Evolutionary conservation across 1,140 invertebrate genomes (phyloP).

Genomic region (Pantala flavescens): DNA sequence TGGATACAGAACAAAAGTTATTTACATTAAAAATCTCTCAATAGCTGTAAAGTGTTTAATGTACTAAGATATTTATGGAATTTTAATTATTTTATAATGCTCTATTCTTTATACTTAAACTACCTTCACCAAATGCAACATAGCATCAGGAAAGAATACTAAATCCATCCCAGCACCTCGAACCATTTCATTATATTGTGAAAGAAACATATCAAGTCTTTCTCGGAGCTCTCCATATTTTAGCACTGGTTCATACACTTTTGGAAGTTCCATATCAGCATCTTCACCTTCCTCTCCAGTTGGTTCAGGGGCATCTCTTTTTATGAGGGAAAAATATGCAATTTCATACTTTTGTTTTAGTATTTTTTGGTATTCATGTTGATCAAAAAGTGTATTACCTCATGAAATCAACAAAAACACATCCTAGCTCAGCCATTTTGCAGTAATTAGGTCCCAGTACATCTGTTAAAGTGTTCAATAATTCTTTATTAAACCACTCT

Average conservation of each 20-base stretch:
- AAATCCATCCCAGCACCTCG: slow-evolving; percentile 91
- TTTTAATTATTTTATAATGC: too few relatives aligned
- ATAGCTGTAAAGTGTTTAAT: too few relatives aligned
- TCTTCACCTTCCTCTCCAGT: slow-evolving; percentile 95
- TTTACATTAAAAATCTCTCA: too few relatives aligned
- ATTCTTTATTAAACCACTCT: slow-evolving; percentile 64
- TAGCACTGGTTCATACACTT: slow-evolving; percentile 89
- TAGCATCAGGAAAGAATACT: slow-evolving; percentile 98
- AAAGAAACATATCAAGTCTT: slow-evolving; percentile 82
- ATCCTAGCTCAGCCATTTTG: slow-evolving; percentile 56
- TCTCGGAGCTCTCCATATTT: slow-evolving; percentile 69
- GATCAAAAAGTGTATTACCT: slow-evolving; percentile 41
- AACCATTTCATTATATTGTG: slow-evolving; percentile 94
- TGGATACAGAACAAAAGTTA: too few relatives aligned
- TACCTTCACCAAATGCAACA: slow-evolving; percentile 86
- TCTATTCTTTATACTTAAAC: too few relatives aligned
- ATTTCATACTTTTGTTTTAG: neutral
- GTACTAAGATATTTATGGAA: too few relatives aligned
- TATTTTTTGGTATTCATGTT: neutral
- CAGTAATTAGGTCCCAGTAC: slow-evolving; percentile 55
- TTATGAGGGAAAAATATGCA: neutral
- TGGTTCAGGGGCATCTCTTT: slow-evolving; percentile 88
- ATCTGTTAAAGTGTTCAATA: slow-evolving; percentile 52
- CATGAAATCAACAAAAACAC: slow-evolving; percentile 89
- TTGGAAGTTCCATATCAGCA: slow-evolving; percentile 86